These are phyloP conservation scores for Megalonaias nervosa DNA, from an alignment of 1,140 invertebrate species.

Conservation along the genomic window DNA sequence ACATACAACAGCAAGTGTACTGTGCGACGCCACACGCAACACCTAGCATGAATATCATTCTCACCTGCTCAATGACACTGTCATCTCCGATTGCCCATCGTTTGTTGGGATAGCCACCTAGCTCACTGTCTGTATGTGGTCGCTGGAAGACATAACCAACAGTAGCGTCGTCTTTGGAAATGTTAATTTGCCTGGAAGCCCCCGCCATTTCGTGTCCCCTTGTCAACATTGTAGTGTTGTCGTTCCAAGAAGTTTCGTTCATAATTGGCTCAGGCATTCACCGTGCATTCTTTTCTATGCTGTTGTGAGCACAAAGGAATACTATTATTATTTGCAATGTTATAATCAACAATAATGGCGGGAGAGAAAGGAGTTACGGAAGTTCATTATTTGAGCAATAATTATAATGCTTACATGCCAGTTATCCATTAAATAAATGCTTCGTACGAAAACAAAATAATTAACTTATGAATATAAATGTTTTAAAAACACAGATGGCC, in stretches of 20 bases:
- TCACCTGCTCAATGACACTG: constrained; percentile 79
- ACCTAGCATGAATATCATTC: neutral
- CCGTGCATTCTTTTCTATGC: constrained; percentile 47
- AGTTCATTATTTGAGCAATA: constrained; percentile 19
- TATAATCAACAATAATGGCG: constrained; percentile 48
- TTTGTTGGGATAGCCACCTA: constrained; percentile 76
- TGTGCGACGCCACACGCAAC: too few relatives aligned
- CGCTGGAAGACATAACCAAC: constrained; percentile 91
- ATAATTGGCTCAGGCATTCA: constrained; percentile 64
- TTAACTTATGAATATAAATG: constrained; percentile 1
- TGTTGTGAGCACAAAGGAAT: constrained; percentile 10
- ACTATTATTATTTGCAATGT: constrained; percentile 30
- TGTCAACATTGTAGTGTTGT: constrained; percentile 59
- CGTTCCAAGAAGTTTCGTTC: constrained; percentile 65
- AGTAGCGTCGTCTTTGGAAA: constrained; percentile 86
- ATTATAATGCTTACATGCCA: constrained; percentile 23
- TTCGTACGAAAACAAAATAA: constrained; percentile 7
- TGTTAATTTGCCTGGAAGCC: constrained; percentile 39
- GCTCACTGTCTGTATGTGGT: constrained; percentile 80
- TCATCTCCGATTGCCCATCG: constrained; percentile 88
- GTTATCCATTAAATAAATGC: constrained; percentile 8
- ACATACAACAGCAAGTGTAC: too few relatives aligned
- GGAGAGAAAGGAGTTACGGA: constrained; percentile 30
- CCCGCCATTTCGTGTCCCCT: constrained; percentile 44
- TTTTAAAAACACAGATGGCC: constrained; percentile 15